Base-by-base conservation (phyloP, 2,888 invertebrate genomes). In the Heliconius charithonia region DNA sequence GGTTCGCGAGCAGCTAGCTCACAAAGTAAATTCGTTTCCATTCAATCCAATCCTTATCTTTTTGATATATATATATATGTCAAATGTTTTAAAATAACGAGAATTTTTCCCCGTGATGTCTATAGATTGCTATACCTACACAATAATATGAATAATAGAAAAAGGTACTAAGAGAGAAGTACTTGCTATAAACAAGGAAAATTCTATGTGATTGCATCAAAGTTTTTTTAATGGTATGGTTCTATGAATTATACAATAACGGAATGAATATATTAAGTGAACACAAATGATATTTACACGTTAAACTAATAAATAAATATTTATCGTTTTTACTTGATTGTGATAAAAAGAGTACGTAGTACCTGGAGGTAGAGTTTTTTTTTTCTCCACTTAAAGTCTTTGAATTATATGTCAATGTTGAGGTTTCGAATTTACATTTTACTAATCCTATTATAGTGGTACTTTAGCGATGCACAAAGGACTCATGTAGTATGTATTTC, bases 11-110 rank as follows among this genome's bases (percentile, higher is more conserved):
- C 81, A 79, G 80, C 81, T 79, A 79, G 80, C 81, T 80, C 81
- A 71, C 79, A 80, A 83, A 83, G 82, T 83, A 83, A 84, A 83
- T 81, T 81, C 77, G 80, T 83, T 82, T 83, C 77, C 78, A 79
- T 80, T 80, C 71, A 79, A 77, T 78, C 19, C 76, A 63, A 76
- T 29, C 27, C 41, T 65, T 69, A 73, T 27, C 69, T 74, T 66
- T 78, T 37, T 69, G n/a, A 76, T 56, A 9, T 59, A n/a, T 10
- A 67, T n/a, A 56, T 27, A 65, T 66, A 25, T 29, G 29, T 71
- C 71, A 71, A 71, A 56, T 29, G 29, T 71, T 71, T 56, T 71
- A 32, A 32, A 13, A n/a, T 56, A 59, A 13, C 4, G 59, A 72
- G 32, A 32, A 25, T 72, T 72, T 72, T 32, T 72, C 32, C 59